These are phyloP conservation scores for Xiphophorus birchmanni DNA, from an alignment of 2,797 vertebrate species.

Conservation along the genomic window DNA sequence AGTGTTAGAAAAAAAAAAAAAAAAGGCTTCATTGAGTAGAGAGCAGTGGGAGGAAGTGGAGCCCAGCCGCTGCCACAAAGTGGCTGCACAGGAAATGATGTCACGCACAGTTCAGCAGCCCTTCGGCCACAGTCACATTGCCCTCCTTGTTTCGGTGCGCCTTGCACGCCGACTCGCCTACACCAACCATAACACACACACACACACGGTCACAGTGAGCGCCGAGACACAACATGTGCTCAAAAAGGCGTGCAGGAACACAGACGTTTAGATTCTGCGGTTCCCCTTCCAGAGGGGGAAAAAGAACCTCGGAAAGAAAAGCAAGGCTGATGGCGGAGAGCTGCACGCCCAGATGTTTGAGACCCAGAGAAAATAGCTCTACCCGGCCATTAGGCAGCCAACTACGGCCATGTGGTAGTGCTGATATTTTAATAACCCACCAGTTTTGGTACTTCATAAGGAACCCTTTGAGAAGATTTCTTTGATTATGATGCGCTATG, in stretches of 20 bases:
- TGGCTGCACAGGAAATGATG: constrained; percentile 84
- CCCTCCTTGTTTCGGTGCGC: constrained; percentile 77
- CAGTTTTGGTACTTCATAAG: constrained; percentile 48
- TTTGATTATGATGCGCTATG: constrained; percentile 31
- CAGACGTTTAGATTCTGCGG: constrained; percentile 72
- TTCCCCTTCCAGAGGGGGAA: constrained; percentile 56
- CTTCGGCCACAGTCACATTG: constrained; percentile 74
- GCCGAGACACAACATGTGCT: constrained; percentile 75
- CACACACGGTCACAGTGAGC: constrained; percentile 59
- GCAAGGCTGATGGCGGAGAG: constrained; percentile 52
- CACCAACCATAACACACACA: constrained; percentile 69
- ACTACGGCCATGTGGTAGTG: constrained; percentile 49
- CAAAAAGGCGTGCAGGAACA: constrained; percentile 63
- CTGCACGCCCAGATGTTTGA: constrained; percentile 58
- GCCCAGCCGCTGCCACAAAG: constrained; percentile 72
- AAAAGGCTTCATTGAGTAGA: constrained; percentile 81
- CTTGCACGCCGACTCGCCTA: constrained; percentile 37
- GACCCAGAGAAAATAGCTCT: constrained; percentile 65
- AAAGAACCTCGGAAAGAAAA: constrained; percentile 74
- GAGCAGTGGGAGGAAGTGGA: constrained; percentile 76
- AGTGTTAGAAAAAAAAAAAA: constrained; percentile 38
- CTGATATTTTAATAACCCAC: constrained; percentile 54
- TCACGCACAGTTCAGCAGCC: constrained; percentile 67
- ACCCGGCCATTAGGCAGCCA: constrained; percentile 49
- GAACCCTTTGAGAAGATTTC: constrained; percentile 32